Evolutionary conservation across 2,888 invertebrate species (phyloP).

Genomic region (Lymantria monacha): DNA sequence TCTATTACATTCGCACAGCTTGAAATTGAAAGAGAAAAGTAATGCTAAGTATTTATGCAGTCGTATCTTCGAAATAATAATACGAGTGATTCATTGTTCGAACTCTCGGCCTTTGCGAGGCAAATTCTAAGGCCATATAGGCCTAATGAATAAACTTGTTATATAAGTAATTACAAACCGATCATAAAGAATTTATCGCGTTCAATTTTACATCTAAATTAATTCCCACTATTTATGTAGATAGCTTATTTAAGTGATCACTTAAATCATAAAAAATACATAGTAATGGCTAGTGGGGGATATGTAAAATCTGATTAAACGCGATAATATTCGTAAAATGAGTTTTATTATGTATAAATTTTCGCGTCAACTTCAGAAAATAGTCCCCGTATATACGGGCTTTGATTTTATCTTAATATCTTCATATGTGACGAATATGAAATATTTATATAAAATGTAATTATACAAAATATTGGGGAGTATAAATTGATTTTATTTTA

Average conservation of each 20-base stretch:
- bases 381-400: too few species aligned
- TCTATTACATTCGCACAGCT: background rate
- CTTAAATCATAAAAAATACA: too few species aligned
- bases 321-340: too few species aligned
- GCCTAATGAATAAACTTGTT: background rate
- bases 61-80: background rate
- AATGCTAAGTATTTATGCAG: background rate
- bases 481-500: background rate
- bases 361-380: too few species aligned
- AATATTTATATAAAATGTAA: background rate
- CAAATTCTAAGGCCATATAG: background rate
- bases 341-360: too few species aligned
- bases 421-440: background rate
- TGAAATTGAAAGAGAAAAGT: background rate
- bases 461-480: background rate
- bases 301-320: too few species aligned
- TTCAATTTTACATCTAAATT: background rate
- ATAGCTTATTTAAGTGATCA: too few species aligned
- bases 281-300: too few species aligned
- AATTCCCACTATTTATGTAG: too few species aligned
- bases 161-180: background rate
- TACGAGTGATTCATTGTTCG: background rate
- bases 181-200: background rate
- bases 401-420: too few species aligned
- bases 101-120: background rate